Conservation (phyloP, 2,113 vertebrate species). For the Bufo bufo region DNA sequence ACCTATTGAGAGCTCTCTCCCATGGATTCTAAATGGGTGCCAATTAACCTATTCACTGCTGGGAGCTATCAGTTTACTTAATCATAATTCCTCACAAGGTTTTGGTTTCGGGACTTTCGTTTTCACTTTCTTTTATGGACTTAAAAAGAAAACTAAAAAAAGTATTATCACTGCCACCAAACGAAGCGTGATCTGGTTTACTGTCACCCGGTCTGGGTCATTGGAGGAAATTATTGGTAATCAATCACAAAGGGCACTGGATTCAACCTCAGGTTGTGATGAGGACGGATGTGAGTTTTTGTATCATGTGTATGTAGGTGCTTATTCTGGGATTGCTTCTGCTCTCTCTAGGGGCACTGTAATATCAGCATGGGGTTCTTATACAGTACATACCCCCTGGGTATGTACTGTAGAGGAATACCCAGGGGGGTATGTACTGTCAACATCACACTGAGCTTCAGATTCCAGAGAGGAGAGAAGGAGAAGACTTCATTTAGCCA, state of each 20-base stretch:
- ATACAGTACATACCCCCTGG: not conserved
- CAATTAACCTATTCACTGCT: constrained; percentile 44
- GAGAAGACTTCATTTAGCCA: too few relatives aligned
- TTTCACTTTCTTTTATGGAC: constrained; percentile 18
- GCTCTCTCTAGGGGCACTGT: not conserved
- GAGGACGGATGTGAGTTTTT: too few relatives aligned
- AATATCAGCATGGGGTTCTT: not conserved
- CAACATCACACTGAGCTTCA: too few relatives aligned
- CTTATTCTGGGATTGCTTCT: not conserved
- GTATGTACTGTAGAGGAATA: not conserved
- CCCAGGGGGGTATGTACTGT: too few relatives aligned
- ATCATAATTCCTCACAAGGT: not conserved
- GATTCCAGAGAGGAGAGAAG: too few relatives aligned
- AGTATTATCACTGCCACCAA: not conserved
- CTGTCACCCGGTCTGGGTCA: not conserved
- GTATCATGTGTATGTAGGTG: too few relatives aligned
- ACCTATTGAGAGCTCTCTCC: constrained; percentile 44
- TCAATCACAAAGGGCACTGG: not conserved
- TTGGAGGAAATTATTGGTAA: not conserved
- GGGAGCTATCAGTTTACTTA: constrained; percentile 1
- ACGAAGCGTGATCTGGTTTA: not conserved
- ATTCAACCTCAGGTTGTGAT: not conserved
- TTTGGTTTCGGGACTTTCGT: not conserved
- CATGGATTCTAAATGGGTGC: constrained; percentile 17
- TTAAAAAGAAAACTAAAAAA: not conserved